A percentile compares a stretch with the other conserved stretches of the same genome.
phyloP scores from a whole-genome alignment of 2,888 invertebrate species.

The Glyphotaelius pellucidus region DNA sequence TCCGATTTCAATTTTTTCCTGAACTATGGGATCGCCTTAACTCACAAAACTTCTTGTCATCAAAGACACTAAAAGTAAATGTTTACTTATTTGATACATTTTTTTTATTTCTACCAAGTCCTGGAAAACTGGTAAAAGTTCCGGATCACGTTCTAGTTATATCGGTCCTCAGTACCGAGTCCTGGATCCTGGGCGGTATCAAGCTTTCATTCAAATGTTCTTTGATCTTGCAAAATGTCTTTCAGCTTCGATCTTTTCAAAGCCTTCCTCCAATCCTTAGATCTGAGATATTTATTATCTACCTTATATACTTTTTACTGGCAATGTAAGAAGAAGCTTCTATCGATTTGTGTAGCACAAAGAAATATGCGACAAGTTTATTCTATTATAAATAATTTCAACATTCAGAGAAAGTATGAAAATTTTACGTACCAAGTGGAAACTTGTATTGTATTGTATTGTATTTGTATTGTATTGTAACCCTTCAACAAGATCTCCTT shows the following conservation, averaged over 20 bases:
- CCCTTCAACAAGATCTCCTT: too few species aligned
- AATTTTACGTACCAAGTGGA: too few species aligned
- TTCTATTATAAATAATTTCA: background rate
- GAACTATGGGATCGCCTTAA: too few species aligned
- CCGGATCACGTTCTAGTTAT: background rate
- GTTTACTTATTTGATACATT: background rate
- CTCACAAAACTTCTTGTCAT: background rate
- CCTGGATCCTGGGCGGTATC: background rate
- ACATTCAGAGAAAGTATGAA: too few species aligned
- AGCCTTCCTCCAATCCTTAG: background rate
- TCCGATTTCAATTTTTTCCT: too few species aligned
- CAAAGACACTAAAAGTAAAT: background rate
- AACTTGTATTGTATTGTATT: too few species aligned
- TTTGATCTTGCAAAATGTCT: background rate
- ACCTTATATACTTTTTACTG: background rate
- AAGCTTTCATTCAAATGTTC: background rate
- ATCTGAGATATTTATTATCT: background rate
- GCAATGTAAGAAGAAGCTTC: background rate
- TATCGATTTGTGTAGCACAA: background rate
- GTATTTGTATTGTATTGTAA: too few species aligned
- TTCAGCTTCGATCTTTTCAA: constrained; percentile 2
- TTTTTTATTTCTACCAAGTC: background rate
- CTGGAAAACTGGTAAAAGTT: background rate
- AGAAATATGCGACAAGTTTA: background rate
- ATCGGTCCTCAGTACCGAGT: background rate